Percentiles rank a stretch among this genome's conserved stretches.
These are phyloP conservation scores for Plotosus lineatus DNA, from an alignment of 2,113 vertebrate species.

Conservation along the genomic window DNA sequence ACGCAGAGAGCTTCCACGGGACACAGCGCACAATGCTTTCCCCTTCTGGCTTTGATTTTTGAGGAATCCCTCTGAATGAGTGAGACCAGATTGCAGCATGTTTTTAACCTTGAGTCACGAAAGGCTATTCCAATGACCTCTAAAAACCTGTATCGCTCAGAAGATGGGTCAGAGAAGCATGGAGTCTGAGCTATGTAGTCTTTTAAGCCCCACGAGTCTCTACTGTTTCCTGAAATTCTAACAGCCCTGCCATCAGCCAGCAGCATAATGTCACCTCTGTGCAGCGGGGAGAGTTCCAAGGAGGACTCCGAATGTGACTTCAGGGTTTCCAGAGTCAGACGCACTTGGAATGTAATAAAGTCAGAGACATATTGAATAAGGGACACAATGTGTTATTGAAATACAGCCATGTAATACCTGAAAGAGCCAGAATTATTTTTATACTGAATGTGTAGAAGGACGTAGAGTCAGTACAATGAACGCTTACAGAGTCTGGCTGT, in stretches of 20 bases:
- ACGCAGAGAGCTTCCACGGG: neutral
- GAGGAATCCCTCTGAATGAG: conserved; percentile 34
- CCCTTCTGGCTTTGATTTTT: conserved; percentile 50
- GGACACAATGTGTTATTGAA: neutral
- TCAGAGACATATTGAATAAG: neutral
- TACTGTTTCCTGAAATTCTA: too few relatives aligned
- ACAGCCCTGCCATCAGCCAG: too few relatives aligned
- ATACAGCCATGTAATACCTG: too few relatives aligned
- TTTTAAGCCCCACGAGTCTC: too few relatives aligned
- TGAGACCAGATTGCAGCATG: neutral
- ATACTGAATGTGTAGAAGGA: too few relatives aligned
- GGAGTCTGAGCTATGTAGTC: neutral
- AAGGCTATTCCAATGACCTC: neutral
- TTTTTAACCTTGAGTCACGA: neutral
- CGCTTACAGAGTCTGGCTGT: too few relatives aligned
- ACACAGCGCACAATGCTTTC: conserved; percentile 12
- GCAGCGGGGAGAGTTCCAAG: too few relatives aligned
- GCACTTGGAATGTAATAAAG: neutral
- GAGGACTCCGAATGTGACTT: too few relatives aligned
- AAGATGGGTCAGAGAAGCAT: neutral
- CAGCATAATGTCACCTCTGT: too few relatives aligned
- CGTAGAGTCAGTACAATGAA: too few relatives aligned
- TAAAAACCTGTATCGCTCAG: neutral
- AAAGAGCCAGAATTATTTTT: too few relatives aligned
- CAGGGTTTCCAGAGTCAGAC: conserved; percentile 4